These are phyloP conservation scores for Sinonovacula constricta DNA, from an alignment of 1,140 invertebrate genomes.

Conservation along the genomic window DNA sequence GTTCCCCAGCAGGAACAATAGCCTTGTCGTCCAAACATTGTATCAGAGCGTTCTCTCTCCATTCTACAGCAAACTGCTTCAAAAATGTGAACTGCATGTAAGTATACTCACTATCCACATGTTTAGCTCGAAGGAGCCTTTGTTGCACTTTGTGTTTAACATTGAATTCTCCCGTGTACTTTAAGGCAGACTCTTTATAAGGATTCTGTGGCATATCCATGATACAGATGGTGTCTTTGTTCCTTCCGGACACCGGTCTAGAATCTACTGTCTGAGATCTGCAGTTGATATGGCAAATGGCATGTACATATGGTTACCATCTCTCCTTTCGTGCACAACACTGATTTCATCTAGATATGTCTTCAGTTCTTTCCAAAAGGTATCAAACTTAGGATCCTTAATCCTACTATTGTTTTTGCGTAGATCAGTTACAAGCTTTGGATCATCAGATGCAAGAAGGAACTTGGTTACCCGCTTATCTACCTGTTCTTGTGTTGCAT, in stretches of 20 bases:
- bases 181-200: conserved; percentile 12
- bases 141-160: conserved; percentile 54
- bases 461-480: conserved; percentile 7
- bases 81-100: neutral
- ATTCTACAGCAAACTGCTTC: conserved; percentile 20
- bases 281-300: conserved; percentile 44
- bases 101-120: conserved; percentile 39
- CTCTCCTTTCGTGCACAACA: conserved; percentile 47
- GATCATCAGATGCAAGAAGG: conserved; percentile 23
- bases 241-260: conserved; percentile 16
- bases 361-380: conserved; percentile 47
- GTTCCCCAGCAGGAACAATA: conserved; percentile 42
- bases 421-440: conserved; percentile 20
- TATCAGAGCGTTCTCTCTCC: neutral
- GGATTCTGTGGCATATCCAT: conserved; percentile 35
- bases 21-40: conserved; percentile 44
- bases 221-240: conserved; percentile 12
- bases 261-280: conserved; percentile 24
- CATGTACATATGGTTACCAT: conserved; percentile 30
- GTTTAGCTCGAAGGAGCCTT: conserved; percentile 34
- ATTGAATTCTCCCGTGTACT: conserved; percentile 51
- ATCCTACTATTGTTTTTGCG: conserved; percentile 31
- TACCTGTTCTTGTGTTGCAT: neutral
- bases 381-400: conserved; percentile 25
- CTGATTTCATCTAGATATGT: conserved; percentile 27